A percentile compares a stretch with the other conserved stretches of the same genome.
phyloP scores from a whole-genome alignment of 2,797 vertebrate genomes.

The Xenops minutus region DNA sequence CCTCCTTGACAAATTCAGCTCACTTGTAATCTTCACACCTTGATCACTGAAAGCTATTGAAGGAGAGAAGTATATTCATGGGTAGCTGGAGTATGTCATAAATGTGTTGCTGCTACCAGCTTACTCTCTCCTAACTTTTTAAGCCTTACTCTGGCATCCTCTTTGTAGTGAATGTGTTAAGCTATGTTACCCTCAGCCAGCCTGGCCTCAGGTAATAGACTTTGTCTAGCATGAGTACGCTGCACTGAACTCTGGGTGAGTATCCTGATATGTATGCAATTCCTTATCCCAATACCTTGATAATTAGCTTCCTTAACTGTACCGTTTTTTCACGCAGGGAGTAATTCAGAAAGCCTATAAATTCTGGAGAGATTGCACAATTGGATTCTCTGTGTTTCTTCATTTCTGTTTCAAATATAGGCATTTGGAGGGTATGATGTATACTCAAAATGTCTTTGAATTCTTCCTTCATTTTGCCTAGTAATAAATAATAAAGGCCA shows the following conservation, averaged over 20 bases:
- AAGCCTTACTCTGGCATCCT: neutral
- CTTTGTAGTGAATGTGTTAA: neutral
- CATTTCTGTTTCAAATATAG: neutral
- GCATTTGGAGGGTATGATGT: neutral
- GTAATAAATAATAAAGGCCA: neutral
- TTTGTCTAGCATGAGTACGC: neutral
- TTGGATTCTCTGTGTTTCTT: neutral
- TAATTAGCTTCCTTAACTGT: neutral
- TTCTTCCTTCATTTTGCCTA: neutral
- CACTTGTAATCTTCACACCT: neutral
- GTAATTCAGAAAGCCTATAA: neutral
- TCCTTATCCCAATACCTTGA: neutral
- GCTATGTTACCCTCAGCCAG: neutral
- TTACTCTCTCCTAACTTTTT: neutral
- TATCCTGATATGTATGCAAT: neutral
- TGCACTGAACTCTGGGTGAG: neutral
- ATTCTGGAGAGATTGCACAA: neutral
- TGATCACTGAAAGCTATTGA: neutral
- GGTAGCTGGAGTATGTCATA: neutral
- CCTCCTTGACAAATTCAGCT: neutral
- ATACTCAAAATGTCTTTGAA: neutral
- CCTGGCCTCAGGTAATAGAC: neutral
- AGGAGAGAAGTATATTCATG: neutral
- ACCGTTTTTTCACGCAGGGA: neutral
- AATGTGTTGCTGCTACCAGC: neutral